Conservation (phyloP, 2,113 vertebrate species). For the Gallinago undulata region DNA sequence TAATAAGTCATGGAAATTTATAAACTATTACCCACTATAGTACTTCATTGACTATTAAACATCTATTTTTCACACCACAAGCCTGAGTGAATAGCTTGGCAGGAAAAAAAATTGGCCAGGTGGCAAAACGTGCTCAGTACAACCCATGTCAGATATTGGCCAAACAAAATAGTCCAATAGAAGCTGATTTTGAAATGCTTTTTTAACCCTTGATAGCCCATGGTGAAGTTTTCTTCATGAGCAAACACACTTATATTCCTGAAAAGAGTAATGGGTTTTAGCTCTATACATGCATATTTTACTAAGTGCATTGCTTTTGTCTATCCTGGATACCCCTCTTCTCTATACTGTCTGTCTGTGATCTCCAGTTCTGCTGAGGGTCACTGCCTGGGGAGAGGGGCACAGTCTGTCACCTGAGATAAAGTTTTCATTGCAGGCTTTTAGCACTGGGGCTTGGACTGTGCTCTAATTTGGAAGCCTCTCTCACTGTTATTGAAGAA, state of each 20-base stretch:
- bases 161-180: constrained; percentile 68
- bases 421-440: background rate
- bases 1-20: constrained; percentile 79
- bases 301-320: background rate
- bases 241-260: background rate
- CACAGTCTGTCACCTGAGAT: background rate
- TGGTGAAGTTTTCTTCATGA: background rate
- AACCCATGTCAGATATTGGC: constrained; percentile 65
- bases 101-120: constrained; percentile 70
- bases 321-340: background rate
- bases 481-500: background rate
- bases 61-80: constrained; percentile 75
- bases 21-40: constrained; percentile 72
- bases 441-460: background rate
- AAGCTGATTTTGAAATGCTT: constrained; percentile 41
- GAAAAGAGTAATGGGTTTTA: background rate
- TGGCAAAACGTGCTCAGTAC: constrained; percentile 69
- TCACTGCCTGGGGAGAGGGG: background rate
- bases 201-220: constrained; percentile 52
- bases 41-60: constrained; percentile 77
- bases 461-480: background rate
- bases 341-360: background rate
- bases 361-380: background rate
- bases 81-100: constrained; percentile 74
- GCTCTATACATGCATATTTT: background rate